Evolutionary conservation across 2,113 vertebrate species (phyloP).

Genomic region (Triplophysa tibetana): DNA sequence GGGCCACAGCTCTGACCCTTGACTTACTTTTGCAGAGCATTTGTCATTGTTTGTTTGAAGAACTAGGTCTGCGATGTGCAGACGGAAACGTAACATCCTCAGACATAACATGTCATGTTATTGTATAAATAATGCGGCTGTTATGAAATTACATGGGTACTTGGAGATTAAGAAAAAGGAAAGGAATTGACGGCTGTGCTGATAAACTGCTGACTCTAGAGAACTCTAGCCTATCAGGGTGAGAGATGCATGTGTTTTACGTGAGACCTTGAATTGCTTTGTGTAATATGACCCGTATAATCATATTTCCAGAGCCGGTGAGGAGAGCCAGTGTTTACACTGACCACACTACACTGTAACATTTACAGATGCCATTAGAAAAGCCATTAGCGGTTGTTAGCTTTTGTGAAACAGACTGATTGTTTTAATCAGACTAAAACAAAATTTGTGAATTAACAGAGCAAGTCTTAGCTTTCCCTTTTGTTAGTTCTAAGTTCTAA

Average conservation of each 20-base stretch:
- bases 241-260: not conserved
- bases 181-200: not conserved
- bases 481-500: no score
- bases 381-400: not conserved
- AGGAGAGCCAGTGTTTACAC: conserved; percentile 11
- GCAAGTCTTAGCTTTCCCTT: no score
- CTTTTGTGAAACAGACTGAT: no score
- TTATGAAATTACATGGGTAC: not conserved
- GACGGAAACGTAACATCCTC: conserved; percentile 3
- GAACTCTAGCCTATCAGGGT: not conserved
- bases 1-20: not conserved
- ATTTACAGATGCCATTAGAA: not conserved
- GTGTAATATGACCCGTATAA: conserved; percentile 1
- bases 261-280: not conserved
- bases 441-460: no score
- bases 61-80: not conserved
- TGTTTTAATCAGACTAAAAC: no score
- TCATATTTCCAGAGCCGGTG: conserved; percentile 24
- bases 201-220: conserved; percentile 7
- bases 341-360: not conserved
- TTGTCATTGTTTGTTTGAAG: no score
- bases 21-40: not conserved
- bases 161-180: not conserved
- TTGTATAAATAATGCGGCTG: not conserved
- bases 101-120: conserved; percentile 5